phyloP scores from a whole-genome alignment of 2,113 vertebrate genomes.

The Carlito syrichta region DNA sequence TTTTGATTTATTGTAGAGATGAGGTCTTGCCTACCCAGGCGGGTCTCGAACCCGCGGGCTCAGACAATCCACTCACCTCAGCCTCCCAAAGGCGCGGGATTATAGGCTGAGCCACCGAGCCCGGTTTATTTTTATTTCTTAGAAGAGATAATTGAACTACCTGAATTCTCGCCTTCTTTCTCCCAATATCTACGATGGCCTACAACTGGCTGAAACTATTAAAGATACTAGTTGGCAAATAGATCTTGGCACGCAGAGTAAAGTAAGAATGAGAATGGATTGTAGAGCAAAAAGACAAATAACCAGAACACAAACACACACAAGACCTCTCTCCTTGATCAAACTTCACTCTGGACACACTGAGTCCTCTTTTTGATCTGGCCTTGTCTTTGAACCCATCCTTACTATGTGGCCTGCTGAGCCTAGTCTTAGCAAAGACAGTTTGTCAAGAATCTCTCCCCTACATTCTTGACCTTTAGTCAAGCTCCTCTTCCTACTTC shows the following conservation, averaged over 20 bases:
- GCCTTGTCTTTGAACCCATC: not conserved
- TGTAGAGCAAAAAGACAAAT: not conserved
- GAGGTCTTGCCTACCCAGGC: no score
- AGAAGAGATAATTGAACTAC: not conserved
- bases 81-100: no score
- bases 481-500: not conserved
- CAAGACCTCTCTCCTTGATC: not conserved
- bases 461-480: not conserved
- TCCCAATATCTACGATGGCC: rapidly evolving
- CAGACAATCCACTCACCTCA: no score
- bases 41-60: no score
- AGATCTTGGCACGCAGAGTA: not conserved
- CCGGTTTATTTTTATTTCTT: not conserved
- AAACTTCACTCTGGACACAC: not conserved
- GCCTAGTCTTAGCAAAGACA: not conserved
- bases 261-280: not conserved
- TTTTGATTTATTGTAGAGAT: no score
- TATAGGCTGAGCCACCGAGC: no score
- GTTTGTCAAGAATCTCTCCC: not conserved
- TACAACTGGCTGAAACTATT: not conserved
- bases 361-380: not conserved
- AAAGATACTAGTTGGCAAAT: not conserved
- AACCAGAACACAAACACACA: not conserved
- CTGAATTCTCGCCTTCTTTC: not conserved
- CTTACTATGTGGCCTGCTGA: not conserved